Evolutionary conservation across 1,140 invertebrate genomes (phyloP).

Genomic region (Eupristina koningsbergeri): DNA sequence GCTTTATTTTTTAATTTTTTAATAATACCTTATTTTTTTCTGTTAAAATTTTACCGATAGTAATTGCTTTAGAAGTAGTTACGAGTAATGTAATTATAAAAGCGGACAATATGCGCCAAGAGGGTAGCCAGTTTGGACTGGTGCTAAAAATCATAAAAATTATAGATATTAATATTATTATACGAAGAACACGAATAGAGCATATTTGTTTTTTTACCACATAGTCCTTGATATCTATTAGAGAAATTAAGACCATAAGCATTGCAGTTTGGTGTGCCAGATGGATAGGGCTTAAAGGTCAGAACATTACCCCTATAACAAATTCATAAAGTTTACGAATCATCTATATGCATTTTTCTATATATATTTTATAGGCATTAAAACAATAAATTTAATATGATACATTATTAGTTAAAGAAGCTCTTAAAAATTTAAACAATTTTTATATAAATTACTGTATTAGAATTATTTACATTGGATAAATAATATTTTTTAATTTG

Average conservation of each 20-base stretch:
- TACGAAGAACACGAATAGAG: too few relatives aligned
- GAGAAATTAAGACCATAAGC: slow-evolving; percentile 81
- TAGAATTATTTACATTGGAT: too few relatives aligned
- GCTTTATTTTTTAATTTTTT: background rate
- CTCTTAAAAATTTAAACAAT: too few relatives aligned
- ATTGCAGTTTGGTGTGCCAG: slow-evolving; percentile 81
- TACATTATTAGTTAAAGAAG: too few relatives aligned
- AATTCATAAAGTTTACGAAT: background rate
- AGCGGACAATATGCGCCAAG: slow-evolving; percentile 64
- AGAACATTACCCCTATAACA: slow-evolving; percentile 81
- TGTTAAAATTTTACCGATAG: too few relatives aligned
- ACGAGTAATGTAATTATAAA: too few relatives aligned
- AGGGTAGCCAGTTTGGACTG: slow-evolving; percentile 60
- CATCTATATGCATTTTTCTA: too few relatives aligned
- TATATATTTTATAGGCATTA: too few relatives aligned
- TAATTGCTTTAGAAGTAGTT: too few relatives aligned
- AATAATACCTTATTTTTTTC: background rate
- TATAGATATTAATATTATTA: background rate
- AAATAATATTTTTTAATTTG: too few relatives aligned
- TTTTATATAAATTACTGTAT: too few relatives aligned
- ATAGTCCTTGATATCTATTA: slow-evolving; percentile 82
- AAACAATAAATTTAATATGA: too few relatives aligned
- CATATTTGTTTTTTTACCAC: slow-evolving; percentile 74
- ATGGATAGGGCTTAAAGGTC: slow-evolving; percentile 82
- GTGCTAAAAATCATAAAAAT: slow-evolving; percentile 55